Evolutionary conservation across 2,113 vertebrate genomes (phyloP).

Genomic region (Cyprinodon variegatus): DNA sequence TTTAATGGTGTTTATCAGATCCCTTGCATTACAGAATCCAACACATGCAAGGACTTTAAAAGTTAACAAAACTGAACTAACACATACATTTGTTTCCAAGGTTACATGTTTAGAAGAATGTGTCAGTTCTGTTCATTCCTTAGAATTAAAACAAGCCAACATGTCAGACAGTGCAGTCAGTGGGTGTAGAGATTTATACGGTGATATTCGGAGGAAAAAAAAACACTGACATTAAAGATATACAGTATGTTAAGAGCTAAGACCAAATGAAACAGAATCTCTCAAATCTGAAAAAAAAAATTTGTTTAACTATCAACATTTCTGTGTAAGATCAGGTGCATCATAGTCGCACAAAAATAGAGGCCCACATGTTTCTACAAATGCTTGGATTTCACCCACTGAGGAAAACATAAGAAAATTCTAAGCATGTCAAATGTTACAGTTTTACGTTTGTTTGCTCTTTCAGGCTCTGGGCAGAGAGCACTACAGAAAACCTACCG

Average conservation of each 20-base stretch:
- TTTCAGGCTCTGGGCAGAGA: conserved; percentile 85
- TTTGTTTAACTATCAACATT: not conserved
- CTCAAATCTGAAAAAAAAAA: not conserved
- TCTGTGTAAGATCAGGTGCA: not conserved
- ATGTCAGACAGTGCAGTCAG: not conserved
- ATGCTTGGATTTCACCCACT: not conserved
- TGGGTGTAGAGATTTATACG: too few species aligned
- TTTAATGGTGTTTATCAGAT: not conserved
- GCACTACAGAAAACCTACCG: conserved; percentile 81
- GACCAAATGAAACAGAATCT: too few species aligned
- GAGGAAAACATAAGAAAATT: not conserved
- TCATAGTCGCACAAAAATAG: not conserved
- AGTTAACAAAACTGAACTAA: not conserved
- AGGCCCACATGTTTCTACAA: not conserved
- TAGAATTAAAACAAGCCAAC: not conserved
- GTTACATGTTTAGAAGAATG: not conserved
- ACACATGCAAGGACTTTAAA: not conserved
- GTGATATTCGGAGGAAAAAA: too few species aligned
- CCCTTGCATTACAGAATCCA: not conserved
- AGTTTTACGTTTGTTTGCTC: not conserved
- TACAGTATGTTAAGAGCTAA: too few species aligned
- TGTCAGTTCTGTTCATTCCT: not conserved
- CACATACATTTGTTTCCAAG: not conserved
- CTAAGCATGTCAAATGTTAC: not conserved
- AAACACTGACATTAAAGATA: too few species aligned